These are phyloP conservation scores for Pantherophis guttatus DNA, from an alignment of 2,113 vertebrate genomes.

Conservation along the genomic window DNA sequence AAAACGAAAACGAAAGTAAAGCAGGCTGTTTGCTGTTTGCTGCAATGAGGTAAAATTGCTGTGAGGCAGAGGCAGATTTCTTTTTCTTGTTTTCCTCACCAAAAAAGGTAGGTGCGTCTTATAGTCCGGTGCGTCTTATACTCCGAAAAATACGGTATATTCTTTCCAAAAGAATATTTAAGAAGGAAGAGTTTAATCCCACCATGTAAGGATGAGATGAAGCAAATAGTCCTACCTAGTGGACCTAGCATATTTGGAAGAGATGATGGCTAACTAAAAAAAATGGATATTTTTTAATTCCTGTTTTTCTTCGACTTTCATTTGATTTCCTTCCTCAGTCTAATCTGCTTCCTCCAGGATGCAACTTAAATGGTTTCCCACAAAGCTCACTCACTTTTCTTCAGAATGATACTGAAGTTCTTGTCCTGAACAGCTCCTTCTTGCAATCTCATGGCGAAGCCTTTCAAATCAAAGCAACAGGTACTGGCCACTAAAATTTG, in stretches of 20 bases:
- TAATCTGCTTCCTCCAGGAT: slow-evolving; percentile 49
- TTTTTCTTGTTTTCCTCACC: too few species aligned
- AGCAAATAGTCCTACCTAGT: neutral
- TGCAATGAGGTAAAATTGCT: too few species aligned
- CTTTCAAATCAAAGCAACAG: slow-evolving; percentile 65
- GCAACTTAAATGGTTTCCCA: slow-evolving; percentile 62
- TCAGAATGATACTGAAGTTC: slow-evolving; percentile 42
- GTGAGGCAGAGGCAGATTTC: too few species aligned
- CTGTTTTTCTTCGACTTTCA: neutral
- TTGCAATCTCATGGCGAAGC: slow-evolving; percentile 54
- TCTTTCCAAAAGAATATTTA: neutral
- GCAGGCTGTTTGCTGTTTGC: too few species aligned
- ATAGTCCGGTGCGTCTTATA: too few species aligned
- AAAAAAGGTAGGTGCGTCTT: too few species aligned
- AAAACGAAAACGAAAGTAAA: too few species aligned
- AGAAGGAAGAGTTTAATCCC: neutral
- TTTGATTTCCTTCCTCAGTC: slow-evolving; percentile 47
- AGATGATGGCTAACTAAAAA: too few species aligned
- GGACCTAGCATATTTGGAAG: neutral
- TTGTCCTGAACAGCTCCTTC: slow-evolving; percentile 62
- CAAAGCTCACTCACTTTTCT: slow-evolving; percentile 58
- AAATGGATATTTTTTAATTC: neutral
- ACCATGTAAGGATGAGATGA: neutral
- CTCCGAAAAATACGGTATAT: neutral
- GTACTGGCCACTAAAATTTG: slow-evolving; percentile 43